A percentile compares a stretch with the other conserved stretches of the same genome.
Evolutionary conservation across 2,113 vertebrate genomes (phyloP).

Genomic region (Lasiurus cinereus): DNA sequence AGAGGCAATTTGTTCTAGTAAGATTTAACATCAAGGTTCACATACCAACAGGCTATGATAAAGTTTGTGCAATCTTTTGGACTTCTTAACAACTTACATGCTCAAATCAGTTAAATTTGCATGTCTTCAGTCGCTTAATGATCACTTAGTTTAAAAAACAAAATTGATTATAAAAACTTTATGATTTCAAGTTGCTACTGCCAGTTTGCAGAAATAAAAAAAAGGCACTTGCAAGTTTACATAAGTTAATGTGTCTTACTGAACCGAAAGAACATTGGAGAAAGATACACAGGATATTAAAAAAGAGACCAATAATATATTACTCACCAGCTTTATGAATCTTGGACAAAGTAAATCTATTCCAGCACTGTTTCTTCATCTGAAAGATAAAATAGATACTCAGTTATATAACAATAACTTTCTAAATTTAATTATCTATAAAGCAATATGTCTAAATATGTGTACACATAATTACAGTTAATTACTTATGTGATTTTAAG

Average conservation of each 20-base stretch:
- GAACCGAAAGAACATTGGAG: not conserved
- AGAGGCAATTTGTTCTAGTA: slow-evolving; percentile 38
- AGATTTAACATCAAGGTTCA: slow-evolving; percentile 52
- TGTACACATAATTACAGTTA: not conserved
- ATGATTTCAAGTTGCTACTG: not conserved
- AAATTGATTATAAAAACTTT: not conserved
- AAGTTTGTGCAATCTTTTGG: slow-evolving; percentile 23
- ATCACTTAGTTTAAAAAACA: slow-evolving; percentile 39
- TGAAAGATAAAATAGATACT: not conserved
- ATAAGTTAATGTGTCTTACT: not conserved
- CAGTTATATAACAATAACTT: not conserved
- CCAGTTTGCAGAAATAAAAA: not conserved
- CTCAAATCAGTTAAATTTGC: not conserved
- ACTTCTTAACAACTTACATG: not conserved
- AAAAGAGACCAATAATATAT: not conserved
- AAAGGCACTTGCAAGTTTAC: not conserved
- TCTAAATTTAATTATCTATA: slow-evolving; percentile 43
- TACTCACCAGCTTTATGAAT: not conserved
- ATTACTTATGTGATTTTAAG: not conserved
- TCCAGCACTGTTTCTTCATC: not conserved
- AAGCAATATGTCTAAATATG: not conserved
- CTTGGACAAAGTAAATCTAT: not conserved
- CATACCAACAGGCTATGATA: slow-evolving; percentile 39
- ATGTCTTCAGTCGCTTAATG: not conserved
- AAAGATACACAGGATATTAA: not conserved